Evolutionary conservation across 2,797 vertebrate genomes (phyloP), one percentile per base, ranked within the genome.

Genomic region (Orientallactaga sibirica): DNA sequence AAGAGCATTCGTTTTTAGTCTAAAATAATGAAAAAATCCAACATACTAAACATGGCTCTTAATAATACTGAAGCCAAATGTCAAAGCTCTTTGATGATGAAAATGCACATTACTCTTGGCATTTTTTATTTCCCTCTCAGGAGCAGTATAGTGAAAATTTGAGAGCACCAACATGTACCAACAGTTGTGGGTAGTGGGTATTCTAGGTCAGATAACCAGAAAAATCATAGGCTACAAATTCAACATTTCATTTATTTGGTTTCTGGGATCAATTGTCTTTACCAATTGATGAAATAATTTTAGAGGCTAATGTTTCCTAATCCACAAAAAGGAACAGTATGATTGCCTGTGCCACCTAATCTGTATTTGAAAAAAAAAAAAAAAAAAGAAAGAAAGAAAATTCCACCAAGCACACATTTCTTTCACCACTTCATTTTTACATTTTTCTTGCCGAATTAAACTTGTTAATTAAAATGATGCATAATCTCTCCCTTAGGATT

Each of bases 401-500:
- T 27, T 92, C 81, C 11, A 73, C 22, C 14, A 66, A 55, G 55
- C 2, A 52, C 9, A 74, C 14, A 67, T 79, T 88, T 14, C 37
- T 78, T 82, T 78, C 27, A 67, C 55, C 55, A 27, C 4, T 84
- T 87, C 3, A 29, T 71, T 88, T 92, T 92, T 33, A 84, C 71
- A 75, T 82, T 76, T 27, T 91, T 20, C 29, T 41, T 81, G n/a
- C 29, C 77, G 33, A 92, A 79, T 77, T 90, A 86, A 90, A 90
- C 61, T 74, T 68, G 4, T n/a, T 1, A 55, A 91, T 67, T 90
- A 85, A 90, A 92, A 37, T 68, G 18, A 4, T 61, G 1, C 7
- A 84, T 74, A 92, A 71, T 78, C 20, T 88, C 43, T 87, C 81
- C 24, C 14, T 27, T 86, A 37, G 33, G 7, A 52, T 83, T 81